Base-by-base conservation (phyloP, 2,113 vertebrate genomes). In the Syrrhaptes paradoxus region DNA sequence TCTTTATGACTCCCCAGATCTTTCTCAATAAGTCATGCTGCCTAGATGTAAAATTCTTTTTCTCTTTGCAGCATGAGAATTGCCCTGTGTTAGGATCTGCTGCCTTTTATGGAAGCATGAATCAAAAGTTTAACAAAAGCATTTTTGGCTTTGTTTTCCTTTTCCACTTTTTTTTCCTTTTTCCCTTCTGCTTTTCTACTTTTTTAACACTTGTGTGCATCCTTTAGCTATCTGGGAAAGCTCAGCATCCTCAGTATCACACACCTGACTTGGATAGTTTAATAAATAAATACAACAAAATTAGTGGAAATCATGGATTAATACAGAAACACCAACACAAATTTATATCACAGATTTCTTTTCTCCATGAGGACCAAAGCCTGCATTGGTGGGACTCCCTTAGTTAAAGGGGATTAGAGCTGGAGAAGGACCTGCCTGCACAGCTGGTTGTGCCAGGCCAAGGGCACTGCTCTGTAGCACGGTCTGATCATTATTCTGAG, bases 21-120 rank as follows among this genome's bases (percentile, higher is more conserved):
- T 83, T 96, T 78, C 87, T 91, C 74, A 96, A 61, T 68, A 85
- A 93, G 45, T 85, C 82, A 85, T 77, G 43, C 58, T 87, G 82
- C 88, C 25, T 97, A 57, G 28, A 31, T 87, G 95, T 95, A 73
- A 95, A 59, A 85, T 87, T 86, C 38, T 93, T 79, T 88, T 79
- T 76, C 45, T 95, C 36, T 95, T 93, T 96, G 80, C 78, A 94
- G 63, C 75, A 83, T 70, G 68, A 73, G 87, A 94, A 97, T 55
- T 72, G 13, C 73, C 10, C 58, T 80, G 6, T 0, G 0, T 86
- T 91, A 72, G 71, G 57, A 85, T 68, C 68, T 86, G 34, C 74
- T 92, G 74, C n/a, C n/a, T 57, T 91, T 91, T 95, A 74, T 55
- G 24, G 54, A 92, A 70, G n/a, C 22, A 66, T n/a, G 58, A 90